Evolutionary conservation across 1,140 invertebrate species (phyloP).

Genomic region (Eupeodes corollae): DNA sequence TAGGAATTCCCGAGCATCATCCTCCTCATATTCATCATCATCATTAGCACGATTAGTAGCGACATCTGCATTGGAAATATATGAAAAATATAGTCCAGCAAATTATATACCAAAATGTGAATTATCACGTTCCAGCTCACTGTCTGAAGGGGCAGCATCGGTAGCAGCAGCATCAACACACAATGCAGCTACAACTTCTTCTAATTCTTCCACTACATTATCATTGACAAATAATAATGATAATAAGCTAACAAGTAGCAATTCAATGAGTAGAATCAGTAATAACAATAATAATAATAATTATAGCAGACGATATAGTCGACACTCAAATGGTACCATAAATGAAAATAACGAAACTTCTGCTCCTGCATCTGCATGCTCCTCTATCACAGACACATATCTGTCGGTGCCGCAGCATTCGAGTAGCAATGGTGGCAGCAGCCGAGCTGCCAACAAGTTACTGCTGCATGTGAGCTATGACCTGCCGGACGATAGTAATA

Average conservation of each 20-base stretch:
- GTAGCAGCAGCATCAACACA: not conserved
- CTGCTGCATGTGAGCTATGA: too few species aligned
- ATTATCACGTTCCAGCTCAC: conserved; percentile 38
- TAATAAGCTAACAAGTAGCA: not conserved
- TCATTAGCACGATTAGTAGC: conserved; percentile 34
- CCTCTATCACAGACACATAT: too few species aligned
- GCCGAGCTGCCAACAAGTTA: too few species aligned
- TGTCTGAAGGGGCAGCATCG: conserved; percentile 4
- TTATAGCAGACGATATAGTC: not conserved
- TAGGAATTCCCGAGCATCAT: conserved; percentile 18
- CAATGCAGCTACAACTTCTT: not conserved
- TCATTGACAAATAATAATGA: not conserved
- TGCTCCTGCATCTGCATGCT: too few species aligned
- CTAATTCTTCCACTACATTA: not conserved
- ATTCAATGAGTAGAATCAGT: not conserved
- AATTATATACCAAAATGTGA: conserved; percentile 38
- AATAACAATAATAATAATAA: not conserved
- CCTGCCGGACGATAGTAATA: too few species aligned
- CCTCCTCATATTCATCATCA: conserved; percentile 33
- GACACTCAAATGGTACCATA: not conserved
- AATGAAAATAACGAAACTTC: not conserved
- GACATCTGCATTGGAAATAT: conserved; percentile 34
- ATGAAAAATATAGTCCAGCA: conserved; percentile 37
- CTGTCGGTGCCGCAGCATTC: too few species aligned
- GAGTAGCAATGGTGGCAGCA: too few species aligned